Evolutionary conservation across 1,140 invertebrate species (phyloP).

Genomic region (Pteromalus puparum): DNA sequence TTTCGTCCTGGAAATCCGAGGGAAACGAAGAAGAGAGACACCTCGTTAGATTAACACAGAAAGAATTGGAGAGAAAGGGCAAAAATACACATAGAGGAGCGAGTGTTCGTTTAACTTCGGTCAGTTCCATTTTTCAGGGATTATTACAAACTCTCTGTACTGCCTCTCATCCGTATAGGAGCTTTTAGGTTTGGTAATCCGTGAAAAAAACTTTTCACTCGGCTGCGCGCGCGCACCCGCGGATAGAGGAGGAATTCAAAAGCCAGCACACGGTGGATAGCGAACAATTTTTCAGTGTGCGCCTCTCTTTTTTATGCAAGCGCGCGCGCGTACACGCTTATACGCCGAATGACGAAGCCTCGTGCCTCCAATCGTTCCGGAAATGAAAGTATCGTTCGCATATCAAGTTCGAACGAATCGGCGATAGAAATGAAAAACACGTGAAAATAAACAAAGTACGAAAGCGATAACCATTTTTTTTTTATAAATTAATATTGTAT

Average conservation of each 20-base stretch:
- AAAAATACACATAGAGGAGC: no score
- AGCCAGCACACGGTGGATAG: neutral
- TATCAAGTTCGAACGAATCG: constrained; percentile 26
- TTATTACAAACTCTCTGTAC: neutral
- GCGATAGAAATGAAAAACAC: neutral
- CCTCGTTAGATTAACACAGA: neutral
- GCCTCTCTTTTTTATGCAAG: neutral
- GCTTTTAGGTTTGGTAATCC: constrained; percentile 29
- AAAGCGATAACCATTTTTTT: neutral
- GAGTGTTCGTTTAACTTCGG: neutral
- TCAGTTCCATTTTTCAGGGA: constrained; percentile 19
- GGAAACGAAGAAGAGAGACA: neutral
- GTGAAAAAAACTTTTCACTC: neutral
- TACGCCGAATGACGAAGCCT: neutral
- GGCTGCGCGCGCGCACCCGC: neutral
- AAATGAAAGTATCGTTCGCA: constrained; percentile 28
- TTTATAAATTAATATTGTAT: constrained; percentile 20
- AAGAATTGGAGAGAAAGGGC: neutral
- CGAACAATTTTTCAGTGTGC: constrained; percentile 22
- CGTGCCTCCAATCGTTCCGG: neutral
- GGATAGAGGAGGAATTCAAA: neutral
- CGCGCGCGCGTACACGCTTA: neutral
- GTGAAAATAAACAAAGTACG: neutral
- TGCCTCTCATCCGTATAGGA: neutral
- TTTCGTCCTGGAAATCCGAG: neutral